Percentiles rank a stretch among this genome's conserved stretches.
Evolutionary conservation across 2,797 vertebrate genomes (phyloP).

Genomic region (Peromyscus melanophrys): DNA sequence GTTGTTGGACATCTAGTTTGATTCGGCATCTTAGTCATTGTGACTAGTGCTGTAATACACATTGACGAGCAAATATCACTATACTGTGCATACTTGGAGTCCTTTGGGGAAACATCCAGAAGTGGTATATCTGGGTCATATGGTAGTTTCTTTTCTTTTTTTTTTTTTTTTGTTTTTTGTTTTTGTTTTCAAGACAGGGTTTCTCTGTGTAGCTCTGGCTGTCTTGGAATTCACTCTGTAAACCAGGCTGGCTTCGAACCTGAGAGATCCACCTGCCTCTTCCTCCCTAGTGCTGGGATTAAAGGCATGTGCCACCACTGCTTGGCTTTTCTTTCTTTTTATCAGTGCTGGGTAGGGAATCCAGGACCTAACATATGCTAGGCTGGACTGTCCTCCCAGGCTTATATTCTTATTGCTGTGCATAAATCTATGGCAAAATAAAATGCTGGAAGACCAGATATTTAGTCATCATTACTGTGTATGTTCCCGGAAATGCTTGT

Average conservation of each 20-base stretch:
- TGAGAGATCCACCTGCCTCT: not conserved
- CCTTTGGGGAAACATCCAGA: not conserved
- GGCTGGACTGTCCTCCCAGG: not conserved
- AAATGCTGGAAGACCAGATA: not conserved
- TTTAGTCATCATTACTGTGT: not conserved
- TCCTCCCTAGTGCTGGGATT: not conserved
- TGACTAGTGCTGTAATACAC: not conserved
- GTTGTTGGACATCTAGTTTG: not conserved
- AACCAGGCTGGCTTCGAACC: not conserved
- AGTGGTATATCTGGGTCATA: not conserved
- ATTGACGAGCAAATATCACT: not conserved
- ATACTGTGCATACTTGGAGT: not conserved
- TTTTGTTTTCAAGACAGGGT: not conserved
- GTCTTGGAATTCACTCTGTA: not conserved
- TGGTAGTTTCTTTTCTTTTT: not conserved
- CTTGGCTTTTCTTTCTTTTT: not conserved
- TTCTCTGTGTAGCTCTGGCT: not conserved
- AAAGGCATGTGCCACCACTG: not conserved
- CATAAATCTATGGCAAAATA: not conserved
- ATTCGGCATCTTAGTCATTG: not conserved
- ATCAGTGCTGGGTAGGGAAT: not conserved
- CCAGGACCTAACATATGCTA: not conserved
- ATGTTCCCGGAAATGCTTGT: not conserved
- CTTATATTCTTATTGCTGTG: not conserved
- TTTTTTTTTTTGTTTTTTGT: not conserved